Base-by-base conservation (phyloP, 2,113 vertebrate species). In the Thomomys bottae region DNA sequence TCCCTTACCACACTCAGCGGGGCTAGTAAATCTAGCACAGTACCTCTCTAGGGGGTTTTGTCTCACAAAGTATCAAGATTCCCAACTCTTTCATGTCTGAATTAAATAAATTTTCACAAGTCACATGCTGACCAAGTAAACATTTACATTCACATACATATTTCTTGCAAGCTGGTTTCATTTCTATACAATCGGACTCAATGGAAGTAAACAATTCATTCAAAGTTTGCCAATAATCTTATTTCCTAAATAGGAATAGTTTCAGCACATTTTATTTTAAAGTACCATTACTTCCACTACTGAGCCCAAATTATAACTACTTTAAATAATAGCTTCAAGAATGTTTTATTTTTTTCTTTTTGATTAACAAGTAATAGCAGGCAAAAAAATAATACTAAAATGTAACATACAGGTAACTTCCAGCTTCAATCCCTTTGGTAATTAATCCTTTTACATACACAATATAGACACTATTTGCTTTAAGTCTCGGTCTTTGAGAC, bases 201-300 rank as follows among this genome's bases (percentile, higher is more conserved):
- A 61, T 21, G 45, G n/a, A 30, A 81, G n/a, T 54, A 71, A 90
- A 85, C 61, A 23, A 79, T 40, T 79, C n/a, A 73, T 83, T 92
- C 32, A 59, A 87, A 70, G 30, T 76, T 72, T 95, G 30, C 15
- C 57, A 81, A 87, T 34, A 84, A 80, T 0, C 23, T 66, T 83
- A 18, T 73, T 90, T 92, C 45, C 32, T 77, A 68, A 94, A 93
- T 54, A 54, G 71, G 49, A 92, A 38, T 80, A 8, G 57, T 57
- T 23, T 32, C 49, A 67, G 80, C 36, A 86, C 20, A 72, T 80
- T 79, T 88, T 67, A 66, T 80, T 79, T 88, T 67, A 66, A 14
- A 36, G 28, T 23, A 38, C 14, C 36, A 45, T 42, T 49, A 38
- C 9, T 79, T 28, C 20, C 15, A 38, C 28, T 9, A 70, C 5